These are phyloP conservation scores for Neocrepidodera transversa DNA, from an alignment of 2,888 invertebrate genomes.

Conservation along the genomic window DNA sequence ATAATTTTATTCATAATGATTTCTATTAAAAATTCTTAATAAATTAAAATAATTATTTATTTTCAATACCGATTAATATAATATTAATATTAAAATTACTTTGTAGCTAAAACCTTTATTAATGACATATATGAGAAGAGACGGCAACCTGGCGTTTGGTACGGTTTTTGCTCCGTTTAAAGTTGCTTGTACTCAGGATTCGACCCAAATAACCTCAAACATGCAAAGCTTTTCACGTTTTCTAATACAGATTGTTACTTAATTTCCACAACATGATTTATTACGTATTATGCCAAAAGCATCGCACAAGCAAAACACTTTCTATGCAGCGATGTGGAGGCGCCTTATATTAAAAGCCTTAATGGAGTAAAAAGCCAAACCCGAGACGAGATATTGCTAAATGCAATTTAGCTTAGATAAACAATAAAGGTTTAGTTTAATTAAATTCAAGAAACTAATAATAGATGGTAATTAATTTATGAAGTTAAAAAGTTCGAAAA, in stretches of 20 bases:
- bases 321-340: neutral
- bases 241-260: constrained; percentile 24
- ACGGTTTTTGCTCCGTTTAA: constrained; percentile 30
- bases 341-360: neutral
- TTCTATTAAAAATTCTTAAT: too few species aligned
- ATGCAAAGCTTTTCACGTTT: constrained; percentile 35
- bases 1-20: too few species aligned
- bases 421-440: too few species aligned
- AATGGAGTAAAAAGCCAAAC: neutral
- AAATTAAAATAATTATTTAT: too few species aligned
- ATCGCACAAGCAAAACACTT: neutral
- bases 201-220: constrained; percentile 36
- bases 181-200: constrained; percentile 33
- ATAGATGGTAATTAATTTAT: too few species aligned
- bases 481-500: too few species aligned
- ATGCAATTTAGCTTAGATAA: neutral
- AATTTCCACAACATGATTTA: constrained; percentile 32
- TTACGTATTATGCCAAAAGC: neutral
- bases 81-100: too few species aligned
- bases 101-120: too few species aligned
- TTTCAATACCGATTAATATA: too few species aligned
- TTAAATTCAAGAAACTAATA: too few species aligned
- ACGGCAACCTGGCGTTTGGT: neutral
- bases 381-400: neutral
- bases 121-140: too few species aligned